A percentile compares a stretch with the other conserved stretches of the same genome.
Conservation (phyloP, 2,113 vertebrate genomes). For the Cairina moschata region DNA sequence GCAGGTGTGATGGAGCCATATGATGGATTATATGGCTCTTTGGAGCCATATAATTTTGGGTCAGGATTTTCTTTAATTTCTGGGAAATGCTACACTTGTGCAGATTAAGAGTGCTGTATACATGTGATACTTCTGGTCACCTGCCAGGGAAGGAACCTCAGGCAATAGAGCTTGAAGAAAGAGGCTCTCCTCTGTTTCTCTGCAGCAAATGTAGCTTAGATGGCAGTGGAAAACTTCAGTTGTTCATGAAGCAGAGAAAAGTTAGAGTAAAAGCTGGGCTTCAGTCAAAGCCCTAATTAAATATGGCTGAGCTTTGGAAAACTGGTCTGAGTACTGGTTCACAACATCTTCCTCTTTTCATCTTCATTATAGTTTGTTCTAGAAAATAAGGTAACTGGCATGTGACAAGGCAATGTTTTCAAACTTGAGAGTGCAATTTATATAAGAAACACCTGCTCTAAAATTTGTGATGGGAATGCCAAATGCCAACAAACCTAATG, state of each 20-base stretch:
- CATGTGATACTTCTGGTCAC: background rate
- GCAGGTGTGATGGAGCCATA: background rate
- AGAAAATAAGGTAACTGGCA: background rate
- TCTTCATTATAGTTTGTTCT: background rate
- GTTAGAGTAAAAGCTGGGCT: background rate
- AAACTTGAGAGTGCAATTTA: background rate
- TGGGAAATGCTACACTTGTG: background rate
- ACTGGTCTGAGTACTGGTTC: background rate
- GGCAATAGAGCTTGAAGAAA: background rate
- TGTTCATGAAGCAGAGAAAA: background rate
- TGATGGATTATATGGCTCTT: too few species aligned
- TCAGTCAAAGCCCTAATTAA: background rate
- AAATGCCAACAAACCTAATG: background rate
- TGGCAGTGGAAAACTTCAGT: background rate
- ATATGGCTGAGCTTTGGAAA: background rate
- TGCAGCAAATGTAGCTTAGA: background rate
- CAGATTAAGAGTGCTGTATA: background rate
- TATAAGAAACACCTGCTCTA: background rate
- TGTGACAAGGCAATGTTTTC: background rate
- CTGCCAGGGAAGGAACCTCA: background rate
- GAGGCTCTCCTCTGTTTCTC: background rate
- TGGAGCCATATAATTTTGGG: background rate
- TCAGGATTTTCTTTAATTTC: background rate
- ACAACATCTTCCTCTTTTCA: background rate
- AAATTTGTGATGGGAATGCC: background rate